These are phyloP conservation scores for Cantharis flavilabris DNA, from an alignment of 2,888 invertebrate genomes.

Conservation along the genomic window DNA sequence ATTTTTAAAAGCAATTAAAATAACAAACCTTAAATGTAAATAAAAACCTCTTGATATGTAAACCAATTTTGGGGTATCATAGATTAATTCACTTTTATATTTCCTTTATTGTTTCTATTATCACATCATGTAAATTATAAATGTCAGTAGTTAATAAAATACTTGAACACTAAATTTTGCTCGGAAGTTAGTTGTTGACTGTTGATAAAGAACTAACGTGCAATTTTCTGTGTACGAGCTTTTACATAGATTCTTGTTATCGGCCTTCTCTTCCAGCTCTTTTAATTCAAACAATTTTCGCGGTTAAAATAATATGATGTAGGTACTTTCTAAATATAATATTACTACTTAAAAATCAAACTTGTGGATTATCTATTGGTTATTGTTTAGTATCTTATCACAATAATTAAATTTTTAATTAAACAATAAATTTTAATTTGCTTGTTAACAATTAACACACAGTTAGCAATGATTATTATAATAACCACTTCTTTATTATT, in stretches of 20 bases:
- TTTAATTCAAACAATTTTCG: neutral
- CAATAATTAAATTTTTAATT: neutral
- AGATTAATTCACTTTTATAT: conserved; percentile 3
- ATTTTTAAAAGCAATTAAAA: too few relatives aligned
- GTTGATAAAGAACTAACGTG: conserved; percentile 25
- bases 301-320: neutral
- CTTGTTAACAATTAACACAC: neutral
- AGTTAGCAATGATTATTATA: neutral
- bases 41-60: neutral
- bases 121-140: conserved; percentile 20
- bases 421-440: neutral
- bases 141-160: conserved; percentile 12
- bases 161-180: conserved; percentile 20
- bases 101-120: conserved; percentile 3
- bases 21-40: neutral
- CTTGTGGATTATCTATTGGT: neutral
- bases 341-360: neutral
- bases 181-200: conserved; percentile 32
- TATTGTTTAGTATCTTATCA: neutral
- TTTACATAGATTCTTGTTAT: conserved; percentile 19
- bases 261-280: conserved; percentile 4
- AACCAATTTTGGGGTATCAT: neutral
- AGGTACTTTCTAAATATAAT: neutral
- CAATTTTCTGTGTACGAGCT: conserved; percentile 24
- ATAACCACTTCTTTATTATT: neutral